Percentiles rank a stretch among this genome's conserved stretches.
phyloP scores from a whole-genome alignment of 2,113 vertebrate species.

The Noturus placidus region DNA sequence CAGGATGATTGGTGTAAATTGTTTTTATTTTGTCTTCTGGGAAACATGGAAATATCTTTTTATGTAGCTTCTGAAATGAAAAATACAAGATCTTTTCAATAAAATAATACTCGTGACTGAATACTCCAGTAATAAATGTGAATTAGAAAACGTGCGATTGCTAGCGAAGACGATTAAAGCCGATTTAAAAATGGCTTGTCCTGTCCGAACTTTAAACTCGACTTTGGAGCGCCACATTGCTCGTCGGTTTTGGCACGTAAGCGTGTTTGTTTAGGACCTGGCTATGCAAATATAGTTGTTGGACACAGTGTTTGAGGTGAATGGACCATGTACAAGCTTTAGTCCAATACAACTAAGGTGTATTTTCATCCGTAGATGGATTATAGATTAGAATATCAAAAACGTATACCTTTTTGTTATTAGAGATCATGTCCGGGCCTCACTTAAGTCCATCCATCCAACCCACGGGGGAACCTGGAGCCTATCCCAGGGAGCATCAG shows the following conservation, averaged over 20 bases:
- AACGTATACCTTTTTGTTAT: background rate
- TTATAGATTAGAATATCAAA: background rate
- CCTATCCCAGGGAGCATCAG: too few relatives aligned
- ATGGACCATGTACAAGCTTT: slow-evolving; percentile 17
- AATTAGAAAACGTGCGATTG: background rate
- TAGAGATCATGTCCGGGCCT: background rate
- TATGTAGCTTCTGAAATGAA: too few relatives aligned
- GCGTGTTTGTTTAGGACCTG: slow-evolving; percentile 38
- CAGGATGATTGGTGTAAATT: too few relatives aligned
- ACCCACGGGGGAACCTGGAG: too few relatives aligned
- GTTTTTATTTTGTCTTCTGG: too few relatives aligned
- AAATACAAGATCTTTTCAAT: too few relatives aligned
- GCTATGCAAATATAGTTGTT: slow-evolving; percentile 18
- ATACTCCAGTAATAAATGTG: background rate
- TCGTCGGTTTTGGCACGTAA: slow-evolving; percentile 1
- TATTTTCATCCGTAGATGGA: background rate
- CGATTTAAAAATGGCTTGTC: background rate
- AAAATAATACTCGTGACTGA: too few relatives aligned
- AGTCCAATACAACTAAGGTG: background rate
- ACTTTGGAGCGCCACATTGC: slow-evolving; percentile 23
- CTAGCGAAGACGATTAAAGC: background rate
- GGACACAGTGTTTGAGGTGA: slow-evolving; percentile 4
- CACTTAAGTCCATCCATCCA: too few relatives aligned
- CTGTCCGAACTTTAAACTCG: slow-evolving; percentile 5
- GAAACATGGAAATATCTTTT: too few relatives aligned